Evolutionary conservation across 2,113 vertebrate species (phyloP).

Genomic region (Pholis gunnellus): DNA sequence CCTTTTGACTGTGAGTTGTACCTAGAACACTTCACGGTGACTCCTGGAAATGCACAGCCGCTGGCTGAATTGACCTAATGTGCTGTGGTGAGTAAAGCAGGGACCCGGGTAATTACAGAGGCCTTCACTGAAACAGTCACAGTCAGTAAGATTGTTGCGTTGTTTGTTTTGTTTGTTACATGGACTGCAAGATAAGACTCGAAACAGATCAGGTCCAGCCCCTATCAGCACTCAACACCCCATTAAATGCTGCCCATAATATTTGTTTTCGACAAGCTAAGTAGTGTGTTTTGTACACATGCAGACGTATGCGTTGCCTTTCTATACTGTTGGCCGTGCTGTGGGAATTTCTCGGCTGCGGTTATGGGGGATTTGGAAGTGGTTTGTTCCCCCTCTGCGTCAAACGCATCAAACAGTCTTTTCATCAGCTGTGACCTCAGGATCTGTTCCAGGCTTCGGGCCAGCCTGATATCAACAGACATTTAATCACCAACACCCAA

Average conservation of each 20-base stretch:
- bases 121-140: neutral
- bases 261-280: constrained; percentile 29
- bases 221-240: neutral
- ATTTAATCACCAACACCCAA: constrained; percentile 60
- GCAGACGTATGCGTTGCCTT: constrained; percentile 25
- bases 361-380: constrained; percentile 56
- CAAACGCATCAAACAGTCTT: constrained; percentile 65
- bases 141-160: constrained; percentile 13
- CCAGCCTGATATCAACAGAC: constrained; percentile 66
- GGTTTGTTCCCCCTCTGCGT: constrained; percentile 43
- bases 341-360: constrained; percentile 52
- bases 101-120: constrained; percentile 51
- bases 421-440: constrained; percentile 63
- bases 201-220: neutral
- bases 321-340: constrained; percentile 5
- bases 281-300: constrained; percentile 18
- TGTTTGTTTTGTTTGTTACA: constrained; percentile 32
- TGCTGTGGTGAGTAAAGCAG: constrained; percentile 49
- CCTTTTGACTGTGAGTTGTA: constrained; percentile 21
- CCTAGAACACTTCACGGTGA: constrained; percentile 8
- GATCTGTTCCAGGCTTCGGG: constrained; percentile 55
- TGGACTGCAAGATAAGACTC: constrained; percentile 27
- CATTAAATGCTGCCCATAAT: constrained; percentile 20
- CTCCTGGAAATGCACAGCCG: constrained; percentile 46
- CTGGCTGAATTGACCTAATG: constrained; percentile 40